Evolutionary conservation across 2,888 invertebrate species (phyloP).

Genomic region (Campoplex nolae): DNA sequence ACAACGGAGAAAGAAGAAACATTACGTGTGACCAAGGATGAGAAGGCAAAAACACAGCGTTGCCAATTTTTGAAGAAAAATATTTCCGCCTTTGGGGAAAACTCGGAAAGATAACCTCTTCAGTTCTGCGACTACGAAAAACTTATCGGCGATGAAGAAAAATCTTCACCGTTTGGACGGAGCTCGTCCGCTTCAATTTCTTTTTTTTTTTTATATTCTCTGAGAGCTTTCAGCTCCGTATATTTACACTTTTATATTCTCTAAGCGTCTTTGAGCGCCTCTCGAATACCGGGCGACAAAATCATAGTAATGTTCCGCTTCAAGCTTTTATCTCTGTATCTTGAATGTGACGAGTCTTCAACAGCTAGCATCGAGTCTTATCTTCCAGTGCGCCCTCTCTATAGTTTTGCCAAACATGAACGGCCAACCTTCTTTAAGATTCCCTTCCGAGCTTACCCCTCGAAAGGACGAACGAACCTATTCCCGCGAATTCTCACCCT

Average conservation of each 20-base stretch:
- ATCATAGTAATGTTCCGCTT: slow-evolving; percentile 58
- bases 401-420: slow-evolving; percentile 6
- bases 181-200: slow-evolving; percentile 14
- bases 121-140: background rate
- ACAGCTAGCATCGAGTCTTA: slow-evolving; percentile 27
- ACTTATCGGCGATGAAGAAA: slow-evolving; percentile 35
- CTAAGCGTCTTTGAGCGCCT: slow-evolving; percentile 14
- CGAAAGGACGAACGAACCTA: slow-evolving; percentile 23
- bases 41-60: slow-evolving; percentile 36
- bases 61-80: slow-evolving; percentile 74
- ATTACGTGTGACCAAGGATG: too few species aligned
- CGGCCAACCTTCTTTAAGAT: slow-evolving; percentile 20
- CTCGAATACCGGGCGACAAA: slow-evolving; percentile 22
- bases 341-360: slow-evolving; percentile 47
- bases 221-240: slow-evolving; percentile 11
- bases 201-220: background rate
- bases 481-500: slow-evolving; percentile 49
- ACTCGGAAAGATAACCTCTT: slow-evolving; percentile 61
- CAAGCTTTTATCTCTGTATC: slow-evolving; percentile 54
- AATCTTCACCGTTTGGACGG: slow-evolving; percentile 14
- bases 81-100: slow-evolving; percentile 75
- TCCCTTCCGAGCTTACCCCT: slow-evolving; percentile 19
- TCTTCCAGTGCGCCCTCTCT: background rate
- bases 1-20: slow-evolving; percentile 51
- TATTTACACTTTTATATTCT: too few species aligned